Base-by-base conservation (phyloP, 2,113 vertebrate genomes). In the Meriones unguiculatus region DNA sequence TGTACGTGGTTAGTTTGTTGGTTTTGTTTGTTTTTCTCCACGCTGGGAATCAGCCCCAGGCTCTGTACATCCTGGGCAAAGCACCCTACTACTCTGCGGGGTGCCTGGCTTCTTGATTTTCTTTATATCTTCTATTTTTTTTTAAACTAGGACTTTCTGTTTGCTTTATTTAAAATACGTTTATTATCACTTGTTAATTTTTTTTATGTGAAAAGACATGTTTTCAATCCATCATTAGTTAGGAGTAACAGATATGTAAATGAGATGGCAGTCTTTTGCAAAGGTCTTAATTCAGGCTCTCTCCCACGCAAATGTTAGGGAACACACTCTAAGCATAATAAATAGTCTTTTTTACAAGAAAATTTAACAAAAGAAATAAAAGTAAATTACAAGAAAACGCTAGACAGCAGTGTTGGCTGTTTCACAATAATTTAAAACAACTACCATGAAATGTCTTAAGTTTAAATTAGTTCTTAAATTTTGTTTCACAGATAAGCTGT, bases 401-500 rank as follows among this genome's bases (percentile, higher is more conserved):
- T 3, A 65, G 32, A 50, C 8, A 41, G 65, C 41, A 52, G 7
- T 28, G 46, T 32, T 11, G 22, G 28, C 67, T 52, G 76, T 3
- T 25, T n/a, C 32, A n/a, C 12, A n/a, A 52, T 17, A 52, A 28
- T n/a, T 78, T 65, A 90, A 90, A 57, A 14, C 30, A 90, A 25
- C 7, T 50, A 25, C 59, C 65, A 50, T 15, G 30, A 67, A 67
- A 32, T 30, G n/a, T 1, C 70, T 84, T 32, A 30, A 30, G 98
- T 98, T 98, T 98, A 98, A 99, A 99, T 98, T 98, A 99, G 98
- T 98, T 98, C 98, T 98, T 99, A 98, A 98, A 98, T 98, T 99
- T 98, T 99, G 98, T 98, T 98, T 97, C 98, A 98, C 97, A 98
- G 99, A 98, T 98, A 62, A 84, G 41, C 10, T 11, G 62, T 98